Evolutionary conservation across 2,888 invertebrate genomes (phyloP), one percentile per base, ranked within the genome.

Genomic region (Thymelicus sylvestris): DNA sequence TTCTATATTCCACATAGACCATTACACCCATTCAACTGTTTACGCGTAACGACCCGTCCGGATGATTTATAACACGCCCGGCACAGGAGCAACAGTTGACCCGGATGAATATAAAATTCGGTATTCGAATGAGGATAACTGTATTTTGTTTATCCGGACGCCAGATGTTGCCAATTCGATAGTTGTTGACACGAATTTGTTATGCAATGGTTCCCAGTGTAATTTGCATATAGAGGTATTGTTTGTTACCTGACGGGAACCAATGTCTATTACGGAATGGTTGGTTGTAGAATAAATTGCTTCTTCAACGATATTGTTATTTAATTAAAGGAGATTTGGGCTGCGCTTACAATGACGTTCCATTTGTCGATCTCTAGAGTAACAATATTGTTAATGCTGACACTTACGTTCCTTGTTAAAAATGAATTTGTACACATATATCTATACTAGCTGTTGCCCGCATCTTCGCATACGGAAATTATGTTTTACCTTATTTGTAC

Each of bases 81-180:
- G 24, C 57, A 38, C 31, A 57, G 31, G 57, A 60, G 60, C 60
- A 60, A 60, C 60, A 60, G 41, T 41, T 60, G 60, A 60, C 39
- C 60, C n/a, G 60, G 39, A 41, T 41, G 60, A 60, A 60, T 60
- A 60, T 19, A 60, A 41, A 60, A 60, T 60, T 60, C 57, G 31
- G 57, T 57, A 57, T 57, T 57, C 31, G 39, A 60, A 60, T 15
- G 41, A 8, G 10, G 41, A 41, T 15, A 15, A 60, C 60, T 60
- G 41, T 60, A 39, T 41, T 60, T 60, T 60, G 60, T 60, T 60
- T 60, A 41, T 60, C 15, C 15, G 57, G 10, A 10, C 13, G 38
- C 57, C 57, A 57, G 57, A 57, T 57, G 57, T 57, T 57, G 13
- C 38, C 57, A 7, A 57, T 57, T 38, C 31, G 31, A 13, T 57